These are phyloP conservation scores for Callipepla californica DNA, from an alignment of 2,113 vertebrate genomes.

Conservation along the genomic window DNA sequence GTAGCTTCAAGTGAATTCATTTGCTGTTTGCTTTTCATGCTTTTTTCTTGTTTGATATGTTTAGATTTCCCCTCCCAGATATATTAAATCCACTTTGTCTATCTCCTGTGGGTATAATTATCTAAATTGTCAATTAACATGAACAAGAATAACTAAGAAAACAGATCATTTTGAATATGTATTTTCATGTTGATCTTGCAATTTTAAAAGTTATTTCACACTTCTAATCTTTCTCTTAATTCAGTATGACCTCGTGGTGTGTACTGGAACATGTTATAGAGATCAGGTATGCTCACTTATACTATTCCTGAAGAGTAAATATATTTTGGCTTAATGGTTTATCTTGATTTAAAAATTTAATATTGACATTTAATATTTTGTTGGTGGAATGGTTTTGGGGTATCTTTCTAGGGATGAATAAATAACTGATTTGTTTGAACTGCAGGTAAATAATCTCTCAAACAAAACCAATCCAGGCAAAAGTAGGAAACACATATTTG, in stretches of 20 bases:
- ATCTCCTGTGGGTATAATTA: background rate
- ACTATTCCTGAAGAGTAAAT: background rate
- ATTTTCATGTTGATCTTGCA: background rate
- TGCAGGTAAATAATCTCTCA: background rate
- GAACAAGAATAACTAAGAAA: background rate
- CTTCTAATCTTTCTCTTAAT: background rate
- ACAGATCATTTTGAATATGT: background rate
- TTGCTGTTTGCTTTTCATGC: background rate
- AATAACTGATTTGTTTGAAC: background rate
- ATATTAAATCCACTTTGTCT: background rate
- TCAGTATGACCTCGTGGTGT: background rate
- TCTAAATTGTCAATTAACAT: background rate
- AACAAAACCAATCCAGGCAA: background rate
- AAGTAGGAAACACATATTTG: background rate
- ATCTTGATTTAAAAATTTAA: background rate
- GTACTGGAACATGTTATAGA: background rate
- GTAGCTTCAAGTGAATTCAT: background rate
- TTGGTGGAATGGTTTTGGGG: accelerated
- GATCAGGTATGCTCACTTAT: background rate
- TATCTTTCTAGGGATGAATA: background rate
- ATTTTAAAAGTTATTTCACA: background rate
- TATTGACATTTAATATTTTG: background rate
- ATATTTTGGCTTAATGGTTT: background rate
- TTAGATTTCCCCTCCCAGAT: background rate
- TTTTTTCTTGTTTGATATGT: background rate